phyloP scores from a whole-genome alignment of 2,797 vertebrate genomes.

The Microtus californicus region DNA sequence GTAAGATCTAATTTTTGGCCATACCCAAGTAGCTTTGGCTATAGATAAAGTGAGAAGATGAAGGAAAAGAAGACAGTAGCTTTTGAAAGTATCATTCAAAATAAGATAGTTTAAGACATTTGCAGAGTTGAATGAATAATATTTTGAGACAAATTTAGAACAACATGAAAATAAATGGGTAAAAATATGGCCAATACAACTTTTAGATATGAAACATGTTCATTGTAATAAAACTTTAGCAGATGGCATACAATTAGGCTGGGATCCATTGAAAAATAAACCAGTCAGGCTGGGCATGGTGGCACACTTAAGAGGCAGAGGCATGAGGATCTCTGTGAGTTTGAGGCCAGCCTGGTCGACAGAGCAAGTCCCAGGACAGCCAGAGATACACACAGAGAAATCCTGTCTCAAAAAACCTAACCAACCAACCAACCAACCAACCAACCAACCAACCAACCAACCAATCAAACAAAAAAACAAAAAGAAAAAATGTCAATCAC shows the following conservation, averaged over 20 bases:
- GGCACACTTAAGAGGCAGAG: neutral
- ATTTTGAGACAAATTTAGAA: neutral
- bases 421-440: neutral
- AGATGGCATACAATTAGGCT: neutral
- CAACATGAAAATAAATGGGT: neutral
- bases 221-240: neutral
- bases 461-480: neutral
- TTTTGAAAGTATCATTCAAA: neutral
- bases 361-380: neutral
- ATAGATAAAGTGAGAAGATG: neutral
- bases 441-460: neutral
- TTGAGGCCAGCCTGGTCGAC: neutral
- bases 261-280: neutral
- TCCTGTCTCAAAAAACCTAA: neutral
- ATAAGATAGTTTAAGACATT: neutral
- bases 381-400: neutral
- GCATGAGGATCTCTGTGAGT: neutral
- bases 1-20: neutral
- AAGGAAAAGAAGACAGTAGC: neutral
- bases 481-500: neutral
- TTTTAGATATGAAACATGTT: slow-evolving; percentile 17
- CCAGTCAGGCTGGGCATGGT: neutral
- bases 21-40: neutral
- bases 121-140: neutral
- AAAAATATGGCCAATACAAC: neutral